These are phyloP conservation scores for Chymomyza fuscimana DNA, from an alignment of 2,888 invertebrate genomes.

Conservation along the genomic window DNA sequence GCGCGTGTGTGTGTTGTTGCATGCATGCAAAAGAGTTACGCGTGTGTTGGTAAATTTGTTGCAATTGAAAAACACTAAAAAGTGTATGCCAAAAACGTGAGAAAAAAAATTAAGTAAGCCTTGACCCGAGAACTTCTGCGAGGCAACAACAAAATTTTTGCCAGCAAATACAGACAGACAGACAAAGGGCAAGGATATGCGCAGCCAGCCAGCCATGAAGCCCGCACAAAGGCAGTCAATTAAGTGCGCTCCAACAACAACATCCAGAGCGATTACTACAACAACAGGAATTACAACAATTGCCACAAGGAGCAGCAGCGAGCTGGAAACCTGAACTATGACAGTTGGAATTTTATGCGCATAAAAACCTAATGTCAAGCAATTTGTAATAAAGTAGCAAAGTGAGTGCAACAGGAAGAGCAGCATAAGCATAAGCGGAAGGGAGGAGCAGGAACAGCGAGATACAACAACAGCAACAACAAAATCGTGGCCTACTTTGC, in stretches of 20 bases:
- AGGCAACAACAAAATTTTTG: slow-evolving; percentile 24
- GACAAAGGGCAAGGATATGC: slow-evolving; percentile 21
- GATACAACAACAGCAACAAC: slow-evolving; percentile 6
- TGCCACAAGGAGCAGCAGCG: not conserved
- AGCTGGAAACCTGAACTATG: slow-evolving; percentile 20
- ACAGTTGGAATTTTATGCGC: slow-evolving; percentile 14
- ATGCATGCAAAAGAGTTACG: slow-evolving; percentile 51
- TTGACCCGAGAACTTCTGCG: slow-evolving; percentile 61
- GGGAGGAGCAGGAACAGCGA: not conserved
- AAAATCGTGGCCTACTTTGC: slow-evolving; percentile 31
- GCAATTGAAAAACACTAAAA: slow-evolving; percentile 41
- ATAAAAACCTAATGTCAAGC: not conserved
- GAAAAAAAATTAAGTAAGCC: slow-evolving; percentile 40
- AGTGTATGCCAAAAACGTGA: slow-evolving; percentile 2
- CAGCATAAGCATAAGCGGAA: not conserved
- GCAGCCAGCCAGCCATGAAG: slow-evolving; percentile 9
- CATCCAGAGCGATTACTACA: slow-evolving; percentile 10
- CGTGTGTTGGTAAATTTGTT: slow-evolving; percentile 42
- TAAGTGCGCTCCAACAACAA: slow-evolving; percentile 27
- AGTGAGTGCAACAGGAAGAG: slow-evolving; percentile 22
- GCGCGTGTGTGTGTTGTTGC: slow-evolving; percentile 11
- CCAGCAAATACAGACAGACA: slow-evolving; percentile 6
- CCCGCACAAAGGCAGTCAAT: slow-evolving; percentile 38
- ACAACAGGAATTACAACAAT: not conserved
- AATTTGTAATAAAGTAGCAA: slow-evolving; percentile 7